Conservation (phyloP, 2,113 vertebrate genomes). For the Capreolus pygargus region DNA sequence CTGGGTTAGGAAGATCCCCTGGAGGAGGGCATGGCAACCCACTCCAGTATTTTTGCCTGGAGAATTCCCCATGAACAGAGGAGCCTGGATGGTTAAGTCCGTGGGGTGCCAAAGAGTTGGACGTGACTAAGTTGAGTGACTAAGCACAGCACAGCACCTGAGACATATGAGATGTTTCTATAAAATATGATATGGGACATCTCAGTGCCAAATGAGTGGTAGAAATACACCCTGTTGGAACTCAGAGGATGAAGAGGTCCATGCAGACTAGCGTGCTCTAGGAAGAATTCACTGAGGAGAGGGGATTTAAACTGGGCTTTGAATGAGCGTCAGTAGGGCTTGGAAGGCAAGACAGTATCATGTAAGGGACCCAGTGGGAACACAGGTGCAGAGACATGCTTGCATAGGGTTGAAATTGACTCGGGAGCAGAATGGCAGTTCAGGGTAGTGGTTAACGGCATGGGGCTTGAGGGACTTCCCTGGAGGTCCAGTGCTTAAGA, state of each 20-base stretch:
- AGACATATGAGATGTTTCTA: background rate
- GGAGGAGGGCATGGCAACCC: background rate
- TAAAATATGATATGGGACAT: background rate
- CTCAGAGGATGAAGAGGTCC: background rate
- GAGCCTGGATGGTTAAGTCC: background rate
- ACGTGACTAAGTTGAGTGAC: background rate
- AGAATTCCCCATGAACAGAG: background rate
- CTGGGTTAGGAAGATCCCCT: background rate
- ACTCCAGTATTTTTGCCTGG: background rate
- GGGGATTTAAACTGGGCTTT: background rate
- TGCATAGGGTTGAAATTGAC: background rate
- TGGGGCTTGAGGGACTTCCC: background rate
- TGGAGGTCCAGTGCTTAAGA: background rate
- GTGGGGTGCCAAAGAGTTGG: background rate
- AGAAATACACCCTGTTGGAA: background rate
- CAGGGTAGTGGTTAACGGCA: background rate
- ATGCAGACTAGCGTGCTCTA: background rate
- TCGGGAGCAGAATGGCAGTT: background rate
- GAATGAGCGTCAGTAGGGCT: background rate
- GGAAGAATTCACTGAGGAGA: background rate
- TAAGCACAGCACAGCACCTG: background rate
- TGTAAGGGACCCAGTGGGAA: background rate
- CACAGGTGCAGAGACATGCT: background rate
- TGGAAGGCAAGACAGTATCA: background rate
- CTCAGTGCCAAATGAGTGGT: background rate